These are phyloP conservation scores for Bradynema listronoti DNA, from an alignment of 1,140 invertebrate species.

Conservation along the genomic window DNA sequence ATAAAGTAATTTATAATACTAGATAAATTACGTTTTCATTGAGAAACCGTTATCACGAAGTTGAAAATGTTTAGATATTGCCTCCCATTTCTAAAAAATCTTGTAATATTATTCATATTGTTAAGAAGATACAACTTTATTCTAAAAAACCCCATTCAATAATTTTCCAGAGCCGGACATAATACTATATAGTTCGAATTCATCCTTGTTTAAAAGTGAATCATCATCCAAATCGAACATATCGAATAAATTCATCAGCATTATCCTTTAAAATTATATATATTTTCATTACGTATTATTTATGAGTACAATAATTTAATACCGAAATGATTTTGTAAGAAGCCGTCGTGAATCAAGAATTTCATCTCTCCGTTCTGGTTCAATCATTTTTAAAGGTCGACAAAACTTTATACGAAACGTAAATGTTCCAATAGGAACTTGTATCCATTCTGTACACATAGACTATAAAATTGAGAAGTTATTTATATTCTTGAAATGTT, in stretches of 20 bases:
- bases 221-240: slow-evolving; percentile 44
- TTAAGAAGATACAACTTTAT: slow-evolving; percentile 6
- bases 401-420: slow-evolving; percentile 27
- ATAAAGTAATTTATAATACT: too few species aligned
- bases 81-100: slow-evolving; percentile 30
- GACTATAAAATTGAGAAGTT: background rate
- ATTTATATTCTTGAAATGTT: background rate
- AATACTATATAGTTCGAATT: slow-evolving; percentile 40
- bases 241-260: slow-evolving; percentile 44
- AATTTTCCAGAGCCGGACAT: slow-evolving; percentile 27
- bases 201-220: slow-evolving; percentile 33
- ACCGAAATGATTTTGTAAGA: slow-evolving; percentile 42
- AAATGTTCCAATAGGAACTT: slow-evolving; percentile 31
- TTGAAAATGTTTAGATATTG: slow-evolving; percentile 25
- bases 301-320: background rate
- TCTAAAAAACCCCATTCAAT: slow-evolving; percentile 17
- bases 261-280: slow-evolving; percentile 33
- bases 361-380: slow-evolving; percentile 32
- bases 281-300: background rate
- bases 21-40: slow-evolving; percentile 38
- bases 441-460: slow-evolving; percentile 28
- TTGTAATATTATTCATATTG: background rate
- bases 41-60: slow-evolving; percentile 29
- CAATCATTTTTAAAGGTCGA: slow-evolving; percentile 34
- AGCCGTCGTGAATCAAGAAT: slow-evolving; percentile 27